phyloP scores from a whole-genome alignment of 2,888 invertebrate genomes.

The Thymelicus sylvestris region DNA sequence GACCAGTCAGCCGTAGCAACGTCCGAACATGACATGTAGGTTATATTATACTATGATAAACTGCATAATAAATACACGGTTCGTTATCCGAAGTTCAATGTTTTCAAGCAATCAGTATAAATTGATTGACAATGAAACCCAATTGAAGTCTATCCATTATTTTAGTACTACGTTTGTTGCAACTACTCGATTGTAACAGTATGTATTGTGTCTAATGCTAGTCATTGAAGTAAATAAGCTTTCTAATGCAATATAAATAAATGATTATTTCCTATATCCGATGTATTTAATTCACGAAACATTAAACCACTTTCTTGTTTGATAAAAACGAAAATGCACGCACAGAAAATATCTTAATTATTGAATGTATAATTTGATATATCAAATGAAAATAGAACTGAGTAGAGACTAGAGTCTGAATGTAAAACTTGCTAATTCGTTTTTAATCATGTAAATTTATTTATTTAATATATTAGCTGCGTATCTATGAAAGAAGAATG shows the following conservation, averaged over 20 bases:
- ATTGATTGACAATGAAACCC: background rate
- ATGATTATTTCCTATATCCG: conserved; percentile 30
- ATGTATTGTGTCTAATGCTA: conserved; percentile 19
- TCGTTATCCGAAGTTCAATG: conserved; percentile 14
- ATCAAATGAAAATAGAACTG: no score
- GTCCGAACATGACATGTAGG: conserved; percentile 31
- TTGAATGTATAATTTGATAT: no score
- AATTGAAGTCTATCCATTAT: background rate
- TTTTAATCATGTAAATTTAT: background rate
- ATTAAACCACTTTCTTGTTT: background rate
- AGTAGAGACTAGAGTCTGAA: no score
- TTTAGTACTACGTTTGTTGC: background rate
- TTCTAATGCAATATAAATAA: conserved; percentile 31
- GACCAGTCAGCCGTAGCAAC: conserved; percentile 39
- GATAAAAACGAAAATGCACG: background rate
- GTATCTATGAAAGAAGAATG: conserved; percentile 15
- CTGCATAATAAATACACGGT: conserved; percentile 7
- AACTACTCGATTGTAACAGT: conserved; percentile 1
- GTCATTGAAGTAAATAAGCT: conserved; percentile 21
- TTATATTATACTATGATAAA: conserved; percentile 18
- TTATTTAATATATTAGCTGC: conserved; percentile 1
- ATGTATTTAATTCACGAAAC: conserved; percentile 20
- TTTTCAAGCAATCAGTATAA: background rate
- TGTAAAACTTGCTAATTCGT: no score
- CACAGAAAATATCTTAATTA: background rate